These are phyloP conservation scores for Rhimphoctona megacephalus DNA, from an alignment of 2,888 invertebrate genomes.

Conservation along the genomic window DNA sequence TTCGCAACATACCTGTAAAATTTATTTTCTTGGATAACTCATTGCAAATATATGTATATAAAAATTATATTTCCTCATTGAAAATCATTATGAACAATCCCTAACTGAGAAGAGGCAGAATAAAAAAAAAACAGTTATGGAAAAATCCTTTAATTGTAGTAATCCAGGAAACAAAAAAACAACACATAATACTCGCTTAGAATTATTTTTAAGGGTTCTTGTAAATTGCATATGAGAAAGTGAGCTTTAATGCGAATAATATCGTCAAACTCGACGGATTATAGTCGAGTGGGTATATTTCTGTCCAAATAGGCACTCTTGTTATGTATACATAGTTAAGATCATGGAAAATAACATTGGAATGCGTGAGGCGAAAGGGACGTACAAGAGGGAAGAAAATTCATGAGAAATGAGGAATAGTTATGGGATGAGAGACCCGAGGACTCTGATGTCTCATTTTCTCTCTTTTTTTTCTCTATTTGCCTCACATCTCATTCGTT, in stretches of 20 bases:
- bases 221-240: slow-evolving; percentile 13
- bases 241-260: slow-evolving; percentile 8
- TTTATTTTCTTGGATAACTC: not conserved
- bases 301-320: slow-evolving; percentile 7
- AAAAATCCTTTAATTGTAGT: not conserved
- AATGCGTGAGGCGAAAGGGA: slow-evolving; percentile 4
- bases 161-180: not conserved
- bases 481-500: not conserved
- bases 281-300: slow-evolving; percentile 14
- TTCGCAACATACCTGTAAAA: not conserved
- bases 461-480: not conserved
- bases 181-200: not conserved
- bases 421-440: slow-evolving; percentile 12
- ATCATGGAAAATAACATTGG: slow-evolving; percentile 12
- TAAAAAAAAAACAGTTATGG: not conserved
- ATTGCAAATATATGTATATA: not conserved
- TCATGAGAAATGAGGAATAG: slow-evolving; percentile 7
- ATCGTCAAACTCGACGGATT: slow-evolving; percentile 8
- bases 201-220: slow-evolving; percentile 18
- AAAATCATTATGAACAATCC: not conserved
- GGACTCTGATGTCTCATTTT: slow-evolving; percentile 12
- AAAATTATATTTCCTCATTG: not conserved
- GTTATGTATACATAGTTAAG: slow-evolving; percentile 24
- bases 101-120: not conserved
- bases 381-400: slow-evolving; percentile 15